Conservation (phyloP, 2,888 invertebrate genomes). For the Euzetes globulus region DNA sequence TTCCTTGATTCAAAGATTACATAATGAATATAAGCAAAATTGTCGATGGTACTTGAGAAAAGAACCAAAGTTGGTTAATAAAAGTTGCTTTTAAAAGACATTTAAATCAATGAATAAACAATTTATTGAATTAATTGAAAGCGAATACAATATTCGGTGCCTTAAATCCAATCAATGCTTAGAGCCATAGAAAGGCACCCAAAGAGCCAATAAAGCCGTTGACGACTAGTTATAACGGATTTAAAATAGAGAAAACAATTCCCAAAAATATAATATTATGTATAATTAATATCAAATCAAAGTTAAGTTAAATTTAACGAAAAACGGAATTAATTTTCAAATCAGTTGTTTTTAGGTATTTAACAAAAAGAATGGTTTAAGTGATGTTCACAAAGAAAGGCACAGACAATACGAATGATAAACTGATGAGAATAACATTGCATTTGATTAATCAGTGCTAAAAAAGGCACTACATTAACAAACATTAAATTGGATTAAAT, state of each 20-base stretch:
- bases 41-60: no score
- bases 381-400: slow-evolving; percentile 15
- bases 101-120: no score
- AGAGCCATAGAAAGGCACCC: slow-evolving; percentile 9
- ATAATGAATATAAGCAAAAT: no score
- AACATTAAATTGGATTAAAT: neutral
- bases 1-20: no score
- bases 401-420: slow-evolving; percentile 6
- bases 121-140: neutral
- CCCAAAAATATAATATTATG: slow-evolving; percentile 1
- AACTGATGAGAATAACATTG: neutral
- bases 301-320: slow-evolving; percentile 6
- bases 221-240: slow-evolving; percentile 16
- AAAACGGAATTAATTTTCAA: neutral
- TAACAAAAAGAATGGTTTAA: neutral
- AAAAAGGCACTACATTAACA: slow-evolving; percentile 20
- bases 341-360: neutral
- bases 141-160: slow-evolving; percentile 14
- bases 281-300: neutral
- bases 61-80: no score
- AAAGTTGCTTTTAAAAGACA: no score
- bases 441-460: slow-evolving; percentile 18
- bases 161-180: slow-evolving; percentile 16
- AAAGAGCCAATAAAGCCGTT: slow-evolving; percentile 7
- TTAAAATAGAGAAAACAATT: slow-evolving; percentile 16